A percentile compares a stretch with the other conserved stretches of the same genome.
These are phyloP conservation scores for Ariolimax columbianus DNA, from an alignment of 2,888 invertebrate genomes.

Conservation along the genomic window DNA sequence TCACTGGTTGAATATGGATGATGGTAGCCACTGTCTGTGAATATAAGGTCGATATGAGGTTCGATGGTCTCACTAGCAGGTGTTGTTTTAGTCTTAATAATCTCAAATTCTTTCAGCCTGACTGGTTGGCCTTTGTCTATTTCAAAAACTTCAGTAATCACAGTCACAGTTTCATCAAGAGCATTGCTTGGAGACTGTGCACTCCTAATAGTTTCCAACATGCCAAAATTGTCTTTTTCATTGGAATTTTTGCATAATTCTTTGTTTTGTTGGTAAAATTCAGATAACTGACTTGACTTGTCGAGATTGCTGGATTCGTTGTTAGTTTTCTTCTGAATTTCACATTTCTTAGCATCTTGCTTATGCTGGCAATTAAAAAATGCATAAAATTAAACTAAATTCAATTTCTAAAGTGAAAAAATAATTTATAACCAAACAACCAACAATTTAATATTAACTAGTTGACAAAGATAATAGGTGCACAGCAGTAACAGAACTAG, in stretches of 20 bases:
- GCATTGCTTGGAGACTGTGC: not conserved
- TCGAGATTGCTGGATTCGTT: not conserved
- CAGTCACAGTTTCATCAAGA: constrained; percentile 30
- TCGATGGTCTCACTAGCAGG: not conserved
- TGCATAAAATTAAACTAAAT: not conserved
- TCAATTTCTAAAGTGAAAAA: too few relatives aligned
- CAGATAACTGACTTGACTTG: not conserved
- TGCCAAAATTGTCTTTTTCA: not conserved
- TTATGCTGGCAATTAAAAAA: not conserved
- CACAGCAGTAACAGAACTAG: too few relatives aligned
- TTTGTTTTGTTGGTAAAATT: not conserved
- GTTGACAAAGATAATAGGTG: too few relatives aligned
- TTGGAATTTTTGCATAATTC: too few relatives aligned
- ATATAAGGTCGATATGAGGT: not conserved
- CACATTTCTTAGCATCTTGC: not conserved
- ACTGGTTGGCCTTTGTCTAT: constrained; percentile 14
- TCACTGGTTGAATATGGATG: constrained; percentile 4
- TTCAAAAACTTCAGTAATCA: constrained; percentile 44
- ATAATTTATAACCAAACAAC: too few relatives aligned
- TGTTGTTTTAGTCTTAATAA: constrained; percentile 35
- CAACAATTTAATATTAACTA: too few relatives aligned
- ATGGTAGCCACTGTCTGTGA: not conserved
- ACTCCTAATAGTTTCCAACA: not conserved
- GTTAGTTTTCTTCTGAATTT: not conserved
- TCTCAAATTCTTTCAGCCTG: constrained; percentile 38